phyloP scores from a whole-genome alignment of 2,888 invertebrate species.

The Ophonus ardosiacus region DNA sequence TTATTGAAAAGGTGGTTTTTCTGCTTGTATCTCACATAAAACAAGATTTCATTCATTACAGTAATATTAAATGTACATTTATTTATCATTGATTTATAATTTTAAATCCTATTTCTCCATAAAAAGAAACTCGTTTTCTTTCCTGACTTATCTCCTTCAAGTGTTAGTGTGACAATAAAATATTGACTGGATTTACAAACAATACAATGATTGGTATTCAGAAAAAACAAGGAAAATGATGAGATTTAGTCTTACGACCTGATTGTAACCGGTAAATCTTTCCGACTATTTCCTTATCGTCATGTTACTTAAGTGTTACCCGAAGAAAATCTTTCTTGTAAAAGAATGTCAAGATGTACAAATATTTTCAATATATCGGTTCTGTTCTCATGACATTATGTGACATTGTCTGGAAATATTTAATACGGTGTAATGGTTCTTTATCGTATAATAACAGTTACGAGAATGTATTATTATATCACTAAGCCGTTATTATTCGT shows the following conservation, averaged over 20 bases:
- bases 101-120: neutral
- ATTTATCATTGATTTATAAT: neutral
- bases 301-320: neutral
- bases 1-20: neutral
- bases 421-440: conserved; percentile 3
- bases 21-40: neutral
- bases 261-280: neutral
- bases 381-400: neutral
- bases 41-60: neutral
- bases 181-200: neutral
- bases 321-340: neutral
- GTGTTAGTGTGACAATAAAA: neutral
- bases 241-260: neutral
- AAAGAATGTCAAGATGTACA: neutral
- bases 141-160: neutral
- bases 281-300: neutral
- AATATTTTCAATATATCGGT: neutral
- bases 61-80: neutral
- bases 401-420: neutral
- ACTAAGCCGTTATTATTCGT: conserved; percentile 12
- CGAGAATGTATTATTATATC: neutral
- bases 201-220: neutral
- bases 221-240: neutral
- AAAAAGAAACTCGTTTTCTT: neutral
- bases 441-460: neutral